These are phyloP conservation scores for Acholoe squamosa DNA, from an alignment of 2,888 invertebrate genomes.

Conservation along the genomic window DNA sequence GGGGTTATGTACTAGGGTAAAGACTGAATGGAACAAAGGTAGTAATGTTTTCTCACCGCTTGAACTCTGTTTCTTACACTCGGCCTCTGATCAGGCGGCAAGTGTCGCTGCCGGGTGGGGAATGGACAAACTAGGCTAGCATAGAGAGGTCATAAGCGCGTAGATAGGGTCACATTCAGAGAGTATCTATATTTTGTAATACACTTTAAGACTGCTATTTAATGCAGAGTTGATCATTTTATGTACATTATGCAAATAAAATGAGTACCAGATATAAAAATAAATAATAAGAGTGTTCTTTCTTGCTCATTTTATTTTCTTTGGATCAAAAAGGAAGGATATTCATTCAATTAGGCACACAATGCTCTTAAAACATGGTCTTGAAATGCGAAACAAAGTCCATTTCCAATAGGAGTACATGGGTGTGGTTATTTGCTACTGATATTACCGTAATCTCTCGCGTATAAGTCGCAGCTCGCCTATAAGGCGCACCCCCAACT, in stretches of 20 bases:
- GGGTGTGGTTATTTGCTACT: too few species aligned
- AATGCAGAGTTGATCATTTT: slow-evolving; percentile 62
- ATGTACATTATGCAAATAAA: slow-evolving; percentile 63
- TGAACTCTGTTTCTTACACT: slow-evolving; percentile 45
- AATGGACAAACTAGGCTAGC: slow-evolving; percentile 19
- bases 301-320: too few species aligned
- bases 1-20: slow-evolving; percentile 20
- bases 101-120: neutral
- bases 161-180: slow-evolving; percentile 56
- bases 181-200: slow-evolving; percentile 60
- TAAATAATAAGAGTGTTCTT: neutral
- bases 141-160: slow-evolving; percentile 43
- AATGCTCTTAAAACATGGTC: too few species aligned
- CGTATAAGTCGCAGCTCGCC: too few species aligned
- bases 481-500: too few species aligned
- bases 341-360: too few species aligned
- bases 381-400: too few species aligned
- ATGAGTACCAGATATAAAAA: slow-evolving; percentile 42
- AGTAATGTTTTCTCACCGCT: slow-evolving; percentile 20
- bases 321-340: too few species aligned
- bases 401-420: too few species aligned
- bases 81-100: neutral
- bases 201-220: slow-evolving; percentile 62
- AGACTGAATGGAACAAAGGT: neutral
- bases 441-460: too few species aligned